These are phyloP conservation scores for Diadophis punctatus DNA, from an alignment of 2,113 vertebrate genomes.

Conservation along the genomic window DNA sequence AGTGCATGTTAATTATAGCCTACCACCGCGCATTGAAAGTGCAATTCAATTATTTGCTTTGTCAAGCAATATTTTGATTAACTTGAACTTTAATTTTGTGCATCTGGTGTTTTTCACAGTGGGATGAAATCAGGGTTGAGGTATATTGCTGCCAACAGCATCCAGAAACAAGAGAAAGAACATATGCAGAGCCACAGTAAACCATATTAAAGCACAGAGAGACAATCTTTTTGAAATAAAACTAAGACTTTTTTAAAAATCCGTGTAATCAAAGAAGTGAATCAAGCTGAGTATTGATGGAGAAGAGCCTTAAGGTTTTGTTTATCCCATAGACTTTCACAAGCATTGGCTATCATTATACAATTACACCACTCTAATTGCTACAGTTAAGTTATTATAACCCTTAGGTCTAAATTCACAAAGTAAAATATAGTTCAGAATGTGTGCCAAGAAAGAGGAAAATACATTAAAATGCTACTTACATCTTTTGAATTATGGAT, in stretches of 20 bases:
- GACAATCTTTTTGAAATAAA: slow-evolving; percentile 17
- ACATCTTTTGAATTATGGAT: rapidly evolving
- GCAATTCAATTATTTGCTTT: slow-evolving; percentile 81
- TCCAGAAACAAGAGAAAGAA: slow-evolving; percentile 45
- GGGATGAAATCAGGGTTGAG: slow-evolving; percentile 47
- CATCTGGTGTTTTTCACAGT: slow-evolving; percentile 68
- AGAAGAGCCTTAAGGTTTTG: slow-evolving; percentile 21
- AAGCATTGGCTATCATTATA: slow-evolving; percentile 30
- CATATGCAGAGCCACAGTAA: slow-evolving; percentile 26
- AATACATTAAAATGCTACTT: background rate
- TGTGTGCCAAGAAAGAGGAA: background rate
- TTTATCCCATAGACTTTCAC: slow-evolving; percentile 22
- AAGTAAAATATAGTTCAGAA: slow-evolving; percentile 10
- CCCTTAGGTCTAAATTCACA: background rate
- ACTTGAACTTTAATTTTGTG: slow-evolving; percentile 71
- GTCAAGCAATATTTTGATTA: slow-evolving; percentile 80
- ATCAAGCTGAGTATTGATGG: slow-evolving; percentile 14
- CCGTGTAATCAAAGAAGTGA: background rate
- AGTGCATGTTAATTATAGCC: slow-evolving; percentile 90
- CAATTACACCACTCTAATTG: background rate
- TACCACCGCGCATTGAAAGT: slow-evolving; percentile 79
- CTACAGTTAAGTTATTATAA: slow-evolving; percentile 11
- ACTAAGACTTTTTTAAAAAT: slow-evolving; percentile 22
- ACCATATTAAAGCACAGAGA: slow-evolving; percentile 23
- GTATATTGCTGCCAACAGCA: slow-evolving; percentile 18